phyloP scores from a whole-genome alignment of 1,140 invertebrate genomes.

The Ceratitis capitata region DNA sequence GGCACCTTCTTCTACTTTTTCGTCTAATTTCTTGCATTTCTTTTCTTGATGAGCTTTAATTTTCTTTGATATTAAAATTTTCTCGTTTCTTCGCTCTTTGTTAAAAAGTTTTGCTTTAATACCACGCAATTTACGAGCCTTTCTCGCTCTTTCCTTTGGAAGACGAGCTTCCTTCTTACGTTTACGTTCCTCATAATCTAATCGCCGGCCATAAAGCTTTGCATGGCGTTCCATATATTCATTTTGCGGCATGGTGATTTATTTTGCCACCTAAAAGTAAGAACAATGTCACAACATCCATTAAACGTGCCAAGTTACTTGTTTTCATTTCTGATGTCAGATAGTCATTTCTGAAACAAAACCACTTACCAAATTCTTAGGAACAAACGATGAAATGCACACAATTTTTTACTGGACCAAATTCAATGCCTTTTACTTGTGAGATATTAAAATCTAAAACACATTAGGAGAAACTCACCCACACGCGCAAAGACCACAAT shows the following conservation, averaged over 20 bases:
- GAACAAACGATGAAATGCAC: not conserved
- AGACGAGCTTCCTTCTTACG: constrained; percentile 94
- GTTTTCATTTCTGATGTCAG: not conserved
- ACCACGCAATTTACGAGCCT: constrained; percentile 91
- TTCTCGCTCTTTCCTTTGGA: constrained; percentile 88
- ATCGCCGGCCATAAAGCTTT: constrained; percentile 93
- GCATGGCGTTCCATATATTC: constrained; percentile 98
- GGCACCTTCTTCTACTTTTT: constrained; percentile 88
- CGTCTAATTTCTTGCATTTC: constrained; percentile 85
- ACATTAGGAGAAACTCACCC: not conserved
- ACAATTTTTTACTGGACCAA: not conserved
- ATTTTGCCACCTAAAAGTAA: constrained; percentile 35
- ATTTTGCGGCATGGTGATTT: constrained; percentile 94
- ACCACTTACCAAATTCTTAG: not conserved
- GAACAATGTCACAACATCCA: not conserved
- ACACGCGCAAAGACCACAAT: not conserved
- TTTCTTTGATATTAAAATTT: constrained; percentile 99
- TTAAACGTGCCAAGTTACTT: not conserved
- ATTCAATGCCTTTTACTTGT: not conserved
- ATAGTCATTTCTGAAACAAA: not conserved
- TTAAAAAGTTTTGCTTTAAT: constrained; percentile 98
- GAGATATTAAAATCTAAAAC: not conserved
- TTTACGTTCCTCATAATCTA: constrained; percentile 98
- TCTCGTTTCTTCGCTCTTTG: constrained; percentile 95
- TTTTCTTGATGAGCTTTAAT: constrained; percentile 93